Evolutionary conservation across 2,113 vertebrate species (phyloP).

Genomic region (Pelodiscus sinensis): DNA sequence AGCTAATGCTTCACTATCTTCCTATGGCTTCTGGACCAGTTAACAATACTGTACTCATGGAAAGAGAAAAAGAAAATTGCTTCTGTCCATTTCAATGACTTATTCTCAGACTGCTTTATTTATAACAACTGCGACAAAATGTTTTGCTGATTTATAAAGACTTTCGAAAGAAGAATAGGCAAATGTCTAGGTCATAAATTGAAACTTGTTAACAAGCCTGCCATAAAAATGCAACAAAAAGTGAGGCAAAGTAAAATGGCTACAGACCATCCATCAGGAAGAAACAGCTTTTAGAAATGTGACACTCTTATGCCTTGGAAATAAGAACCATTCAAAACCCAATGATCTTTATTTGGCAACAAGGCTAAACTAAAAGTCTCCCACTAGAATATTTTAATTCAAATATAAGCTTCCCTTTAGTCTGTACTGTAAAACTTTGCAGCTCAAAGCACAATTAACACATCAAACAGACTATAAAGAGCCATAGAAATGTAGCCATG

Average conservation of each 20-base stretch:
- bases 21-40: neutral
- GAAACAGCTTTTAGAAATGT: slow-evolving; percentile 20
- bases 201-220: slow-evolving; percentile 35
- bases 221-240: slow-evolving; percentile 28
- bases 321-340: slow-evolving; percentile 17
- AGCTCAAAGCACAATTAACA: slow-evolving; percentile 2
- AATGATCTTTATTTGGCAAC: slow-evolving; percentile 14
- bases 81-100: slow-evolving; percentile 41
- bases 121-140: slow-evolving; percentile 31
- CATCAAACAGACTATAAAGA: neutral
- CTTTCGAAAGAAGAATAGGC: slow-evolving; percentile 51
- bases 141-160: slow-evolving; percentile 16
- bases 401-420: neutral
- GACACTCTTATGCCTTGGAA: slow-evolving; percentile 16
- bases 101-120: slow-evolving; percentile 40
- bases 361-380: neutral
- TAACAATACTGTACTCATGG: neutral
- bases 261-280: slow-evolving; percentile 1
- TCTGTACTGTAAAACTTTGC: neutral
- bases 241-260: slow-evolving; percentile 13
- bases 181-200: slow-evolving; percentile 67
- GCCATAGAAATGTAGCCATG: no score
- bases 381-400: neutral
- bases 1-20: slow-evolving; percentile 13
- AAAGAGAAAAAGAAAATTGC: slow-evolving; percentile 49